Conservation (phyloP, 2,113 vertebrate genomes). For the Bettongia penicillata region DNA sequence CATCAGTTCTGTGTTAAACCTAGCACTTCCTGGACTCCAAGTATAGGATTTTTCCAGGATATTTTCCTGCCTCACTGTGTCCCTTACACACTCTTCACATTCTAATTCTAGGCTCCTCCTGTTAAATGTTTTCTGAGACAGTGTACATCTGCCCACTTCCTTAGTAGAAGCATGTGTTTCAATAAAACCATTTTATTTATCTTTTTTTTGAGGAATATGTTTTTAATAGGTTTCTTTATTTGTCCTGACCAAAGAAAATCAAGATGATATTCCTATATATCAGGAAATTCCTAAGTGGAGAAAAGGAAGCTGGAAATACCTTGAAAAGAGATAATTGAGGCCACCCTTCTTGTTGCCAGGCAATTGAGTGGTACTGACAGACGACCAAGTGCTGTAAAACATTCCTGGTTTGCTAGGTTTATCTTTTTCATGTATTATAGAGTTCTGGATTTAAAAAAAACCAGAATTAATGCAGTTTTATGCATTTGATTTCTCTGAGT, state of each 20-base stretch:
- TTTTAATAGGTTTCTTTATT: neutral
- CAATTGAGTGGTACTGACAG: neutral
- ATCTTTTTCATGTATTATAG: neutral
- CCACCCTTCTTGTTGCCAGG: neutral
- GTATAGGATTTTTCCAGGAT: neutral
- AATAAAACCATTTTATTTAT: neutral
- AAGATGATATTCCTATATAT: neutral
- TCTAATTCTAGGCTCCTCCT: neutral
- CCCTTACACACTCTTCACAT: neutral
- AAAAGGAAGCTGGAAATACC: conserved; percentile 18
- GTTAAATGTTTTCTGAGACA: neutral
- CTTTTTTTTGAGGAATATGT: neutral
- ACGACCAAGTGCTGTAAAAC: neutral
- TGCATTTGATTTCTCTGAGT: neutral
- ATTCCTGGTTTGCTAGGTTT: neutral
- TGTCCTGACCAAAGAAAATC: neutral
- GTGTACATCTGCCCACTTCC: neutral
- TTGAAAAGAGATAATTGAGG: conserved; percentile 12
- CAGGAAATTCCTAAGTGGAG: neutral
- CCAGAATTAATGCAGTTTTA: neutral
- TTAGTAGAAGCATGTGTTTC: neutral
- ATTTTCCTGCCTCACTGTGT: neutral
- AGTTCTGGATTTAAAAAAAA: neutral
- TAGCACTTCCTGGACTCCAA: neutral
- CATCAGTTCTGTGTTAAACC: neutral